These are phyloP conservation scores for Argentina silus DNA, from an alignment of 2,797 vertebrate genomes.

Conservation along the genomic window DNA sequence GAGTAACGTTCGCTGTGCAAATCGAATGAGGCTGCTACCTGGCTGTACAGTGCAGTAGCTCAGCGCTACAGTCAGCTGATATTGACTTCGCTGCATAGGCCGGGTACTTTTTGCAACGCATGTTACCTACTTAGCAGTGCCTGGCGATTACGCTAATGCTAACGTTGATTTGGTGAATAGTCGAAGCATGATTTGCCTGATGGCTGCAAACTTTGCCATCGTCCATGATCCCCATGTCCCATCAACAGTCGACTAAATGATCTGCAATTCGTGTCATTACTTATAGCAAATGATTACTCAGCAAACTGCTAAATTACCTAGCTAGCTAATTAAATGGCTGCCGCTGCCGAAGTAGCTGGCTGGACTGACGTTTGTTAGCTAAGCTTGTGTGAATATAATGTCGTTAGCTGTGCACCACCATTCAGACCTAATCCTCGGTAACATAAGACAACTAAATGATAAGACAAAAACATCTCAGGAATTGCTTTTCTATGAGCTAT, in stretches of 20 bases:
- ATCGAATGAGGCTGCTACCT: background rate
- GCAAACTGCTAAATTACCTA: conserved; percentile 74
- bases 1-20: no score
- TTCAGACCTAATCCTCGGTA: no score
- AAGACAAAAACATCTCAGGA: no score
- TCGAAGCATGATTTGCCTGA: background rate
- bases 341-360: conserved; percentile 4
- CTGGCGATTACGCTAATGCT: conserved; percentile 53
- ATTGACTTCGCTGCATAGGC: conserved; percentile 65
- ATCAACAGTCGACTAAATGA: background rate
- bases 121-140: conserved; percentile 51
- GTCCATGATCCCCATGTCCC: background rate
- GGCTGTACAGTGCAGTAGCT: conserved; percentile 36
- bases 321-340: conserved; percentile 24
- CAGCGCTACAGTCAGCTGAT: conserved; percentile 71
- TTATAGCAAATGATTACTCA: conserved; percentile 75
- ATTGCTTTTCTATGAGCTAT: background rate
- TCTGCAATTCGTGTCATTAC: conserved; percentile 18
- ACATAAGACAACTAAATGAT: no score
- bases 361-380: background rate
- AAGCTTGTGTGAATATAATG: background rate
- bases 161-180: conserved; percentile 24
- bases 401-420: background rate
- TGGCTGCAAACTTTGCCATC: background rate
- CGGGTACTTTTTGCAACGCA: conserved; percentile 66